A percentile compares a stretch with the other conserved stretches of the same genome.
These are phyloP conservation scores for Eledona agricola DNA, from an alignment of 2,888 invertebrate species.

Conservation along the genomic window DNA sequence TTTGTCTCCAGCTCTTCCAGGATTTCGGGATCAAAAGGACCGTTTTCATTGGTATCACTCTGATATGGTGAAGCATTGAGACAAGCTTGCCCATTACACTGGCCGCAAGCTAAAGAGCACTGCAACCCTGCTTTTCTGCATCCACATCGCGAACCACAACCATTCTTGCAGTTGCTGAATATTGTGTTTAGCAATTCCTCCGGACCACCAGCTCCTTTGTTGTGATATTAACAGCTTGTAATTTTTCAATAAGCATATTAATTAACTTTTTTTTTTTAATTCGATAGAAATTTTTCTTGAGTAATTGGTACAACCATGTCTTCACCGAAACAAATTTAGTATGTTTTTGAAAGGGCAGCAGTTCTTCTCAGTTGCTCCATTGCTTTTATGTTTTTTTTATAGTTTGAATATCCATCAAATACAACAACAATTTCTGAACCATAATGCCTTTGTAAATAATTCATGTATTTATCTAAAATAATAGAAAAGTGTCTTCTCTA, in stretches of 20 bases:
- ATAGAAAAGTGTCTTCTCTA: slow-evolving; percentile 25
- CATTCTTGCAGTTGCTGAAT: slow-evolving; percentile 44
- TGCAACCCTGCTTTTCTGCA: slow-evolving; percentile 48
- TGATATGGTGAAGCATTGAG: slow-evolving; percentile 36
- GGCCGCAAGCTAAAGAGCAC: slow-evolving; percentile 45
- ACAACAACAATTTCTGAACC: slow-evolving; percentile 48
- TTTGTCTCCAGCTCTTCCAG: slow-evolving; percentile 35
- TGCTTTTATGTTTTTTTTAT: slow-evolving; percentile 55
- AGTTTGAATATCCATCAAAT: slow-evolving; percentile 39
- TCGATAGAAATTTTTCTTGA: slow-evolving; percentile 47
- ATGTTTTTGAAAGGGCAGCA: slow-evolving; percentile 54
- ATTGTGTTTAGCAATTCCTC: slow-evolving; percentile 45
- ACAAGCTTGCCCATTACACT: slow-evolving; percentile 33
- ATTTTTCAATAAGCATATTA: slow-evolving; percentile 53
- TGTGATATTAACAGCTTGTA: slow-evolving; percentile 53
- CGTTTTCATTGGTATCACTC: slow-evolving; percentile 27
- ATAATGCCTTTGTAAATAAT: slow-evolving; percentile 47
- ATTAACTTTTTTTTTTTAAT: slow-evolving; percentile 48
- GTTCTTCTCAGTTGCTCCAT: slow-evolving; percentile 56
- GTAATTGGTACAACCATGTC: slow-evolving; percentile 49
- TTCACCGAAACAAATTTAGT: slow-evolving; percentile 55
- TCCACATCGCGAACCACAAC: slow-evolving; percentile 15
- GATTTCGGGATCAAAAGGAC: slow-evolving; percentile 32
- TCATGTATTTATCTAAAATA: slow-evolving; percentile 45
- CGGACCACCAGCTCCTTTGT: slow-evolving; percentile 55